phyloP scores from a whole-genome alignment of 2,113 vertebrate species.

The Terrapene triunguis region DNA sequence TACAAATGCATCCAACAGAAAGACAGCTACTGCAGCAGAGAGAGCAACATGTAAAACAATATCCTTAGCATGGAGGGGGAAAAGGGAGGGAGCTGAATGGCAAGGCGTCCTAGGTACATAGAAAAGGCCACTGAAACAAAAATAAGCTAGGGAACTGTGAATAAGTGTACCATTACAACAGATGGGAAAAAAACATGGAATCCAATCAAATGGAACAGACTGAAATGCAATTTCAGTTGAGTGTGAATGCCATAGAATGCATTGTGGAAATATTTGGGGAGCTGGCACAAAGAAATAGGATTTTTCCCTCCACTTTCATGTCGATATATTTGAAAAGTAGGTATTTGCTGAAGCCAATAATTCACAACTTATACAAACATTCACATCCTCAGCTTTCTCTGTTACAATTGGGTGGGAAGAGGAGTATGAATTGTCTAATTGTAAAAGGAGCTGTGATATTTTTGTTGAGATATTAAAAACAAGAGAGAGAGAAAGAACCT shows the following conservation, averaged over 20 bases:
- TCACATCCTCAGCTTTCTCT: neutral
- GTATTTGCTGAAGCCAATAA: constrained; percentile 41
- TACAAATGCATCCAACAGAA: constrained; percentile 50
- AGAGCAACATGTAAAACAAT: neutral
- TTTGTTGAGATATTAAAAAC: neutral
- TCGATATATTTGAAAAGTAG: constrained; percentile 10
- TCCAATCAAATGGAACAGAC: constrained; percentile 67
- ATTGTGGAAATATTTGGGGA: constrained; percentile 48
- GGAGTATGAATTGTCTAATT: neutral
- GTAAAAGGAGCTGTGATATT: neutral
- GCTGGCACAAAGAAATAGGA: constrained; percentile 37
- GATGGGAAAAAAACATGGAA: constrained; percentile 63
- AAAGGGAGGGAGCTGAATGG: constrained; percentile 39
- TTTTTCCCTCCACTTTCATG: neutral
- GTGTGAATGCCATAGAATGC: constrained; percentile 62
- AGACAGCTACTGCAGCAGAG: neutral
- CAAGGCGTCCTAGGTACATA: constrained; percentile 42
- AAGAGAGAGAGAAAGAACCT: neutral
- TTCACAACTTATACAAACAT: constrained; percentile 9
- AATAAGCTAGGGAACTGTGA: constrained; percentile 69
- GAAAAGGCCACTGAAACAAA: constrained; percentile 80
- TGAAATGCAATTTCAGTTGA: constrained; percentile 58
- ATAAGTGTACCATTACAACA: constrained; percentile 62
- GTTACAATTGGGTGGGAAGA: neutral
- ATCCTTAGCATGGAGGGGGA: constrained; percentile 23